Percentiles rank a stretch among this genome's conserved stretches.
Conservation (phyloP, 2,888 invertebrate species). For the Drosophila formosana region DNA sequence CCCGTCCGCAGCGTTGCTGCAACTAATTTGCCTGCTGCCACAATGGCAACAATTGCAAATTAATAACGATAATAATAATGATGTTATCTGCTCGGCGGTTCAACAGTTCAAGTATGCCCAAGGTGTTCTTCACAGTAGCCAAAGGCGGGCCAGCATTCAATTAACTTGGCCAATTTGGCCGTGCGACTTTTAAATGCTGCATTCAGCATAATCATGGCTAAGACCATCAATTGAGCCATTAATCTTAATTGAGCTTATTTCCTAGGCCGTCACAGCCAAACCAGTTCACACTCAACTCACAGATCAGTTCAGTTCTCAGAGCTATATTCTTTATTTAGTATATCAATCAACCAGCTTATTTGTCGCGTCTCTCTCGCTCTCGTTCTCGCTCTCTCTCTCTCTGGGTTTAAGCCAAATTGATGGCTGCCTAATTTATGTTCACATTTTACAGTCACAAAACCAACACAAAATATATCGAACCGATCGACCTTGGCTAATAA, state of each 20-base stretch:
- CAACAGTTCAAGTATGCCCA: constrained; percentile 57
- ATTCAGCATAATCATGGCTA: constrained; percentile 32
- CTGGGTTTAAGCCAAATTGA: constrained; percentile 42
- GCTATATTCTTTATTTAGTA: constrained; percentile 25
- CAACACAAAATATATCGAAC: constrained; percentile 30
- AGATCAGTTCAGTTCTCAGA: background rate
- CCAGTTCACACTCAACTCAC: constrained; percentile 55
- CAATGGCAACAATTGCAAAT: constrained; percentile 66
- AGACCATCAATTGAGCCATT: constrained; percentile 38
- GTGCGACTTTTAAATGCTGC: constrained; percentile 31
- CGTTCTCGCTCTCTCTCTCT: background rate
- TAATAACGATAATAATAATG: constrained; percentile 55
- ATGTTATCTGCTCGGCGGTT: constrained; percentile 29
- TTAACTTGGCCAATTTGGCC: constrained; percentile 42
- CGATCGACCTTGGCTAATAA: constrained; percentile 61
- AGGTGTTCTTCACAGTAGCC: constrained; percentile 48
- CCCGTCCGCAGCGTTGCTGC: background rate
- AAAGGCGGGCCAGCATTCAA: constrained; percentile 41
- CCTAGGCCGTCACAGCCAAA: constrained; percentile 45
- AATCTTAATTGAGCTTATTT: constrained; percentile 57
- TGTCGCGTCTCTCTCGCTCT: background rate
- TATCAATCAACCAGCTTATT: constrained; percentile 43
- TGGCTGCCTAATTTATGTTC: constrained; percentile 58
- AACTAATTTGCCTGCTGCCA: constrained; percentile 52
- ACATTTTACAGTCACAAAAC: constrained; percentile 44